phyloP scores from a whole-genome alignment of 2,113 vertebrate genomes.

The Takifugu flavidus region DNA sequence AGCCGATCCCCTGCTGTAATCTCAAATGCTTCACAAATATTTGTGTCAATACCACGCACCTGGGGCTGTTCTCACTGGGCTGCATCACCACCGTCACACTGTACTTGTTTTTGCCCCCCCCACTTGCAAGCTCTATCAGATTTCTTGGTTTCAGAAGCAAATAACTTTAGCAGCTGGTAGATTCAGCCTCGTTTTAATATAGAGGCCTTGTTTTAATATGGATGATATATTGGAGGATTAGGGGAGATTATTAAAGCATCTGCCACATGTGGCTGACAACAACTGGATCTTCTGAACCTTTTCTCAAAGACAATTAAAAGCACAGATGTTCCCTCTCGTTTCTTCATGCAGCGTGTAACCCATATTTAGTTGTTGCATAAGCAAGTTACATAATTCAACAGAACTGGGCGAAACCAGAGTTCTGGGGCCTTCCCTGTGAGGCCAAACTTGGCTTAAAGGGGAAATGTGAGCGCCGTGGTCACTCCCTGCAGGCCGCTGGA shows the following conservation, averaged over 20 bases:
- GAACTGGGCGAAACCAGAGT: slow-evolving; percentile 39
- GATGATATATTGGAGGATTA: slow-evolving; percentile 3
- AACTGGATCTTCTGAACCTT: neutral
- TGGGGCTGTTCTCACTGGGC: slow-evolving; percentile 61
- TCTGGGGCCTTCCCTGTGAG: slow-evolving; percentile 23
- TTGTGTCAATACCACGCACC: slow-evolving; percentile 63
- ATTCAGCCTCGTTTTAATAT: neutral
- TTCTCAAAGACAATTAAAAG: neutral
- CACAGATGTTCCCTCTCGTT: slow-evolving; percentile 1
- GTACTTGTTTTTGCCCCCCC: slow-evolving; percentile 25
- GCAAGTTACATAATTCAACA: slow-evolving; percentile 45
- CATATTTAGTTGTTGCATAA: slow-evolving; percentile 50
- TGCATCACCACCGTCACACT: slow-evolving; percentile 12
- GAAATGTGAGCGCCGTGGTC: neutral
- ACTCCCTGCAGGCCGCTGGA: neutral
- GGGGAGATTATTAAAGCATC: neutral
- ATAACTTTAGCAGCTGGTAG: slow-evolving; percentile 53
- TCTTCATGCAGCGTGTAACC: slow-evolving; percentile 26
- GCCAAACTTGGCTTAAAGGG: slow-evolving; percentile 25
- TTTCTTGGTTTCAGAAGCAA: slow-evolving; percentile 57
- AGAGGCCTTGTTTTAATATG: slow-evolving; percentile 6
- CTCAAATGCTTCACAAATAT: slow-evolving; percentile 32
- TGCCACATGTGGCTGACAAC: slow-evolving; percentile 1
- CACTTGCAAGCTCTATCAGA: slow-evolving; percentile 14
- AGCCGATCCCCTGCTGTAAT: slow-evolving; percentile 16